Base-by-base conservation (phyloP, 2,888 invertebrate genomes). In the Lochmaea capreae region DNA sequence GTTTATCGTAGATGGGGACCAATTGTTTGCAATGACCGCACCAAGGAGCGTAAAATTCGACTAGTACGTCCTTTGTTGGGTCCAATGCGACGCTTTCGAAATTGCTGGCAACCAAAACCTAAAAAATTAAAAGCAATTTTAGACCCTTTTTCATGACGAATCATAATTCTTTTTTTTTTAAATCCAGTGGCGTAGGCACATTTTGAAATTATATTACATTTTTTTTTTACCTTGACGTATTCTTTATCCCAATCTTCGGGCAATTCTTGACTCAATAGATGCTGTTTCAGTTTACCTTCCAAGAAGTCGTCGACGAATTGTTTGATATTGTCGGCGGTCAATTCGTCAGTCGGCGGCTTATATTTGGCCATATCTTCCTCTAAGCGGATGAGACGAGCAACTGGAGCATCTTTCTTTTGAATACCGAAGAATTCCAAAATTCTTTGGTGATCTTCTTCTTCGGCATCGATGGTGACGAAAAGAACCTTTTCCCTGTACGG, bases 1-100 rank as follows among this genome's bases (percentile, higher is more conserved):
- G 82, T 90, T 98, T 91, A 80, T 99, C 98, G 90, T 97, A 99
- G 88, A 98, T 98, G 39, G 99, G 99, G 71, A 91, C 95, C 84
- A 99, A 90, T 87, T 98, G 97, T 87, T 99, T 98, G 92, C 99
- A 99, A 88, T 99, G 99, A 76, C 97, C 98, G 89, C 96, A 96
- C 99, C 99, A 99, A 76, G 99, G 98, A 69, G 98, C 98, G 88
- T 98, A 99, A 90, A 99, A 99, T 90, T 99, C 99, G 79, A 99
- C 98, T 74, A 99, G 91, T 66, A 99, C 99, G 84, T 93, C 93
- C 90, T 98, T 99, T 80, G 88, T 90, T 82, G 91, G 90, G 87
- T 99, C 94, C 79, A 95, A 91, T 66, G 93, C 99, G 80, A 99
- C 94, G 80, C 94, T 93, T 82, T 97, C 96, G 87, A 99, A 99